Conservation (phyloP, 2,888 invertebrate genomes). For the Erebia palarica region DNA sequence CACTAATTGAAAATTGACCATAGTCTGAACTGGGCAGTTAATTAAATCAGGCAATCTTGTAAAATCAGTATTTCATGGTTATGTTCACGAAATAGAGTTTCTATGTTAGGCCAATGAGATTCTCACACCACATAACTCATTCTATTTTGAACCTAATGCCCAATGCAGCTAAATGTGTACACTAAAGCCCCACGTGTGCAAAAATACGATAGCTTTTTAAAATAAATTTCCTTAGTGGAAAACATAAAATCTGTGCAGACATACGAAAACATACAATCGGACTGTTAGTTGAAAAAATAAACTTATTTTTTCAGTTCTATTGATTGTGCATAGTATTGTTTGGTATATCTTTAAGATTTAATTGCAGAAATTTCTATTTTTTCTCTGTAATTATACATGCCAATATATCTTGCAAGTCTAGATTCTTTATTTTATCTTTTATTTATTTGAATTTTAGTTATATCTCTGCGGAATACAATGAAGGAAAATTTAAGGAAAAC, state of each 20-base stretch:
- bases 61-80: too few relatives aligned
- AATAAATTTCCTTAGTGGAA: constrained; percentile 21
- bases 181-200: constrained; percentile 20
- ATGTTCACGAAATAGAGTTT: neutral
- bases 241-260: constrained; percentile 20
- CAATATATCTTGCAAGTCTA: too few relatives aligned
- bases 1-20: too few relatives aligned
- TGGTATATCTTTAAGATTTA: neutral
- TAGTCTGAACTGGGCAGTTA: too few relatives aligned
- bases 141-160: constrained; percentile 14
- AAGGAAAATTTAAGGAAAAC: too few relatives aligned
- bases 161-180: constrained; percentile 8
- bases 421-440: too few relatives aligned
- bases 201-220: constrained; percentile 13
- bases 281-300: constrained; percentile 2
- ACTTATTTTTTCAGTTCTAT: constrained; percentile 10
- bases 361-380: neutral
- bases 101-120: neutral
- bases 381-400: neutral
- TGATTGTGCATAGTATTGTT: neutral
- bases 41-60: too few relatives aligned
- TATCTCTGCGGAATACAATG: too few relatives aligned
- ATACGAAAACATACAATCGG: constrained; percentile 9
- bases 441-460: too few relatives aligned
- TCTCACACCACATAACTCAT: neutral